Conservation (phyloP, 92 coral and sea anemone species). For the Paragorgia papillata region DNA sequence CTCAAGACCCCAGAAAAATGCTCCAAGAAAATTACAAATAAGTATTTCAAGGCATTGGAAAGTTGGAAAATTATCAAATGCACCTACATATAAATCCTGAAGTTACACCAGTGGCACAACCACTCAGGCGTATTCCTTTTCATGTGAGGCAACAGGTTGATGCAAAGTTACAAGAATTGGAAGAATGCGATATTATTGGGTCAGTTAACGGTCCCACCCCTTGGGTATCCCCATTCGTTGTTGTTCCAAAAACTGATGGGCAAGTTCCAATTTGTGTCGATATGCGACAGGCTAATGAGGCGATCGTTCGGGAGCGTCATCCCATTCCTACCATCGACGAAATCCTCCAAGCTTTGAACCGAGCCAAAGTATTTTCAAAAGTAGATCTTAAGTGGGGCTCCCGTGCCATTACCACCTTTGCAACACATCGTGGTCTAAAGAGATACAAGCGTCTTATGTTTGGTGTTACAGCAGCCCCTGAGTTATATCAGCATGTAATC, state of each 20-base stretch:
- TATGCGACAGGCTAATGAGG: slow-evolving; percentile 11
- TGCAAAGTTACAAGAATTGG: slow-evolving; percentile 42
- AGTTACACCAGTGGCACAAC: slow-evolving; percentile 54
- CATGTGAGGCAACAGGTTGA: slow-evolving; percentile 35
- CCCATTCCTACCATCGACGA: slow-evolving; percentile 15
- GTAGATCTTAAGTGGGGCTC: slow-evolving; percentile 33
- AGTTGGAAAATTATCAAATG: slow-evolving; percentile 42
- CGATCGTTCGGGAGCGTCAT: neutral
- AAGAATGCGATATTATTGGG: slow-evolving; percentile 44
- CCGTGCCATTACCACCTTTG: slow-evolving; percentile 18
- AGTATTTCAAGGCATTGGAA: slow-evolving; percentile 45
- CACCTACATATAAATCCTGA: slow-evolving; percentile 46
- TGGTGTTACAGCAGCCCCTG: slow-evolving; percentile 29
- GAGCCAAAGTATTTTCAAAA: slow-evolving; percentile 7
- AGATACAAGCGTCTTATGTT: slow-evolving; percentile 23
- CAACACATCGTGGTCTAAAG: slow-evolving; percentile 13
- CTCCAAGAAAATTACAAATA: neutral
- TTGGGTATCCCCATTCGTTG: slow-evolving; percentile 62
- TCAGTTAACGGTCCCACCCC: slow-evolving; percentile 53
- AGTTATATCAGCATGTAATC: slow-evolving; percentile 24
- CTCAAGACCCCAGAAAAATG: too few species aligned
- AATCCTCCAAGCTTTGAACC: neutral
- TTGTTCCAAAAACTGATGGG: slow-evolving; percentile 47
- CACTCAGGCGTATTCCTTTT: slow-evolving; percentile 38
- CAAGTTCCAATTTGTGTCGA: slow-evolving; percentile 2